These are phyloP conservation scores for Chelonus insularis DNA, from an alignment of 1,140 invertebrate genomes.

Conservation along the genomic window DNA sequence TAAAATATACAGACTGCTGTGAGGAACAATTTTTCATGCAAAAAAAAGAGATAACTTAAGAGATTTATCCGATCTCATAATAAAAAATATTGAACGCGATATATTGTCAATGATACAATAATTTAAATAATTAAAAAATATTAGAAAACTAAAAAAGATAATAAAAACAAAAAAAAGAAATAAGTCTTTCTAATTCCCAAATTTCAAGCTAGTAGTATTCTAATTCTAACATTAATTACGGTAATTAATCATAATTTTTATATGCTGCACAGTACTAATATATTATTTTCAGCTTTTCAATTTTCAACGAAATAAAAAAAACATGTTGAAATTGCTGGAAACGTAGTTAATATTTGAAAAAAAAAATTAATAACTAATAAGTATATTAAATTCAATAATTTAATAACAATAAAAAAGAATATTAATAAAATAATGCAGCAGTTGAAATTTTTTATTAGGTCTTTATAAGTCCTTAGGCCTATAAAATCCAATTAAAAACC, in stretches of 20 bases:
- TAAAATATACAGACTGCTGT: conserved; percentile 36
- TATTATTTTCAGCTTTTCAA: neutral
- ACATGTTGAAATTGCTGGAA: too few species aligned
- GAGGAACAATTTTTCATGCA: conserved; percentile 51
- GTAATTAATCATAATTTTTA: conserved; percentile 14
- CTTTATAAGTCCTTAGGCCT: conserved; percentile 18
- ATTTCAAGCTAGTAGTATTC: neutral
- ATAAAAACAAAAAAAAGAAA: too few species aligned
- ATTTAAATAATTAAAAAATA: conserved; percentile 1
- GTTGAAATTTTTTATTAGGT: neutral
- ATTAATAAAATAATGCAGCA: too few species aligned
- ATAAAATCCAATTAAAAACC: conserved; percentile 10
- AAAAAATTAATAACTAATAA: too few species aligned
- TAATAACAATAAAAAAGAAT: too few species aligned
- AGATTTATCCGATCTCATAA: neutral
- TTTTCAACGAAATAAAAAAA: neutral
- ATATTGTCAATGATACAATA: conserved; percentile 8
- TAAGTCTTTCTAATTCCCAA: conserved; percentile 9
- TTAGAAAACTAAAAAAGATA: too few species aligned
- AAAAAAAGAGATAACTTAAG: conserved; percentile 23
- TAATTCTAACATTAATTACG: neutral
- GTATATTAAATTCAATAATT: too few species aligned
- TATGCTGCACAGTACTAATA: neutral
- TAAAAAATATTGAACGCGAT: neutral
- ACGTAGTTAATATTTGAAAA: too few species aligned